Evolutionary conservation across 2,888 invertebrate species (phyloP), one percentile per base, ranked within the genome.

Genomic region (Drosophila peninsularis): DNA sequence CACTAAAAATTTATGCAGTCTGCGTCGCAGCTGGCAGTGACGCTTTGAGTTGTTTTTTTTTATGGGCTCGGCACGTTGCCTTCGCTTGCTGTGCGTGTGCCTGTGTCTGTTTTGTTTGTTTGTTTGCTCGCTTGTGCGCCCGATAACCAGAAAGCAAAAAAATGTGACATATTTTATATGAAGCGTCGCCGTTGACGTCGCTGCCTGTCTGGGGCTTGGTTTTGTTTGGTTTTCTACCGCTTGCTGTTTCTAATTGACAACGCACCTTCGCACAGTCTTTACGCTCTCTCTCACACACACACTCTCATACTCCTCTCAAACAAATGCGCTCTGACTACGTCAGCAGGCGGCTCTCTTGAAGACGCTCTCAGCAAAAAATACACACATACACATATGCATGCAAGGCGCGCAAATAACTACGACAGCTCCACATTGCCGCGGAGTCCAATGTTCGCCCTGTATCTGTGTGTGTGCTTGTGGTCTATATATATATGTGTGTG

Each of bases 41-140:
- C 36, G 61, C 80, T 42, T 56, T 62, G 65, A 27, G 45, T 63
- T 67, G 27, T 65, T 63, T 75, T 88, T 85, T 80, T 88, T 85
- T 85, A 88, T 85, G 85, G 85, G 86, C 80, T 83, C 81, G 85
- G 83, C 85, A 79, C 86, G 77, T 84, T 74, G 62, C 55, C 58
- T 52, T 64, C 58, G 41, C 17, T 27, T 10, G 13, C 41, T 14
- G 14, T 44, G 21, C 13, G 62, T 45, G 42, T 13, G 24, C 21
- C 45, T 44, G 27, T 39, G 53, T 54, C 30, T 70, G 39, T 44
- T 37, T 53, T 53, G 27, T 55, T 64, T 71, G 64, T 52, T 71
- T 75, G 67, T 68, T 80, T 77, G 75, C 58, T 69, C 72, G 75
- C 58, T 67, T 75, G 78, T 39, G 32, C 53, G 71, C 37, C 54